A percentile compares a stretch with the other conserved stretches of the same genome.
phyloP scores from a whole-genome alignment of 1,140 invertebrate genomes.

The Aphelenchoides fujianensis region DNA sequence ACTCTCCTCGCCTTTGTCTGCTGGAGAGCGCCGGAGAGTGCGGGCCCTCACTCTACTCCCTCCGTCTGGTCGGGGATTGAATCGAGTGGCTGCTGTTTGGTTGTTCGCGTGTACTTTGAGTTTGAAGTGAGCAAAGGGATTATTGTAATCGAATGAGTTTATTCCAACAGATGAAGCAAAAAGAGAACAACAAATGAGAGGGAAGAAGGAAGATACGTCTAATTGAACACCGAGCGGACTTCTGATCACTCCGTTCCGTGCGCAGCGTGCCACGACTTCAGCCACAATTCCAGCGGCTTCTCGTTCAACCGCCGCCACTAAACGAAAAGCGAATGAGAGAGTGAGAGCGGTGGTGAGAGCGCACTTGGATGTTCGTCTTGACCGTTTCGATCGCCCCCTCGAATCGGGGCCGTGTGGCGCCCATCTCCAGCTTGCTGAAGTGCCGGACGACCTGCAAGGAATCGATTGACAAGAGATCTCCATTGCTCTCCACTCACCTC shows the following conservation, averaged over 20 bases:
- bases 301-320: slow-evolving; percentile 46
- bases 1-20: too few relatives aligned
- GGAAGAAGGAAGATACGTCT: too few relatives aligned
- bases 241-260: slow-evolving; percentile 1
- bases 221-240: too few relatives aligned
- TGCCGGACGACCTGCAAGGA: slow-evolving; percentile 8
- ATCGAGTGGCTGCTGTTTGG: too few relatives aligned
- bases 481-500: slow-evolving; percentile 34
- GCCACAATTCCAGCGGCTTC: slow-evolving; percentile 36
- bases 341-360: background rate
- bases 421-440: slow-evolving; percentile 28
- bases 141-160: too few relatives aligned
- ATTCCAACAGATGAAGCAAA: too few relatives aligned
- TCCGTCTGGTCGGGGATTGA: too few relatives aligned
- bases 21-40: too few relatives aligned
- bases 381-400: slow-evolving; percentile 45
- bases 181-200: too few relatives aligned
- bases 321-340: background rate
- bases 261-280: slow-evolving; percentile 31
- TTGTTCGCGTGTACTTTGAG: too few relatives aligned
- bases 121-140: too few relatives aligned
- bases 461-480: slow-evolving; percentile 11
- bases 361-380: slow-evolving; percentile 45
- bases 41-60: too few relatives aligned
- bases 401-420: slow-evolving; percentile 29